phyloP scores from a whole-genome alignment of 1,140 invertebrate species.

The honey bee (Apis mellifera) region Amel_HAv3.1 CM009937.2:11811501-11812000 shows the following conservation, averaged over 20 bases:
- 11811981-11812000: neutral
- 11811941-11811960: neutral
- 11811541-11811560: constrained; percentile 81
- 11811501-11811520: constrained; percentile 70
- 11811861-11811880: constrained; percentile 70
- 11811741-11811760: neutral
- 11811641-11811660: constrained; percentile 73
- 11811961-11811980: neutral
- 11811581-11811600: constrained; percentile 73
- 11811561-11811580: constrained; percentile 79
- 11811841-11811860: constrained; percentile 79
- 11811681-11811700: constrained; percentile 12
- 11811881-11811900: neutral
- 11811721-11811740: neutral
- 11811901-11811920: constrained; percentile 2
- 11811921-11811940: neutral
- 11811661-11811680: constrained; percentile 66
- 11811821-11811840: constrained; percentile 71
- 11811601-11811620: constrained; percentile 75
- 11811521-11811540: constrained; percentile 80
- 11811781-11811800: neutral
- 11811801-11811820: constrained; percentile 29
- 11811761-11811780: constrained; percentile 45
- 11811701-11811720: constrained; percentile 26
- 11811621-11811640: constrained; percentile 63